Conservation (phyloP, 2,113 vertebrate species). For the Spea bombifrons region DNA sequence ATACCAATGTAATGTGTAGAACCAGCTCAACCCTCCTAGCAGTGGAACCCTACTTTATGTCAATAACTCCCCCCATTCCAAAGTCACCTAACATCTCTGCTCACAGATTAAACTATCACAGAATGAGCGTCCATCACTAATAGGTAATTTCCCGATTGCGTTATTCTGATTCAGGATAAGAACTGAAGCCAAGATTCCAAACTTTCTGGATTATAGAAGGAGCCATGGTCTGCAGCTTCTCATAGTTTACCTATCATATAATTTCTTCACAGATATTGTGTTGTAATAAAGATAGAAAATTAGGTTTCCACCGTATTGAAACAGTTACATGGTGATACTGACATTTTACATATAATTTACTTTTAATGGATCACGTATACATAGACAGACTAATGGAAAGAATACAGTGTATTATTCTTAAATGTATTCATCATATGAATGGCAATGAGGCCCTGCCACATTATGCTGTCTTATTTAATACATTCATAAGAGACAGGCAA, state of each 20-base stretch:
- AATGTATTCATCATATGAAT: not conserved
- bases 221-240: no score
- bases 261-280: not conserved
- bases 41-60: no score
- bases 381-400: not conserved
- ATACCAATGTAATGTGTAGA: no score
- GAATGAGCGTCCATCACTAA: no score
- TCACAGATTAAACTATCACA: no score
- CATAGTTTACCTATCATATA: not conserved
- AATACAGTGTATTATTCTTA: not conserved
- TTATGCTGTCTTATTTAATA: constrained; percentile 5
- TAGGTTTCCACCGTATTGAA: not conserved
- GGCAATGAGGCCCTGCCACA: constrained; percentile 2
- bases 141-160: no score
- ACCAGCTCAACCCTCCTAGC: no score
- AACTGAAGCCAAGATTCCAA: no score
- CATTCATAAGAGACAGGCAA: constrained; percentile 9
- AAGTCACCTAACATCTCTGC: no score
- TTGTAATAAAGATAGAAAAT: not conserved
- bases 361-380: constrained; percentile 5
- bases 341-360: not conserved
- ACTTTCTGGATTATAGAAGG: no score
- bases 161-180: no score
- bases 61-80: no score
- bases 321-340: not conserved